Percentiles rank a stretch among this genome's conserved stretches.
Evolutionary conservation across 2,888 invertebrate species (phyloP).

Genomic region (Ophraella communa): DNA sequence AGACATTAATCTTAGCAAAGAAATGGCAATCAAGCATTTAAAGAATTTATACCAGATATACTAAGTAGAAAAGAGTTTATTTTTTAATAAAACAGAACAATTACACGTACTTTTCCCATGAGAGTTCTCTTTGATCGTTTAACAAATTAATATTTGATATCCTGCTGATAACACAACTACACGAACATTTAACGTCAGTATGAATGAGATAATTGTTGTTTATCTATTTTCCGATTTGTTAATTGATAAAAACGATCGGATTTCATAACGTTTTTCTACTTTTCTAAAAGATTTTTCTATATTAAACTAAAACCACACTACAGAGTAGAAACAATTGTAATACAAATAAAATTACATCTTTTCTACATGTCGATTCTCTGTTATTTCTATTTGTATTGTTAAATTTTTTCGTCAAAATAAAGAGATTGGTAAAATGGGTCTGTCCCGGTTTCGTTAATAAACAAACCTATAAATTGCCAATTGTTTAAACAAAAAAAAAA

Average conservation of each 20-base stretch:
- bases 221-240: background rate
- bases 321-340: background rate
- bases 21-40: too few species aligned
- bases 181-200: background rate
- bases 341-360: too few species aligned
- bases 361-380: too few species aligned
- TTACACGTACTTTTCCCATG: too few species aligned
- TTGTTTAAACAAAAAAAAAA: background rate
- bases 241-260: background rate
- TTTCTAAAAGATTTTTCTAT: too few species aligned
- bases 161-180: background rate
- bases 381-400: background rate
- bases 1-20: too few species aligned
- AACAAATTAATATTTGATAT: background rate
- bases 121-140: background rate
- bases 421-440: constrained; percentile 7
- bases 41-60: background rate
- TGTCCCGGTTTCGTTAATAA: constrained; percentile 13
- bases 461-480: constrained; percentile 8
- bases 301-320: too few species aligned
- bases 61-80: too few species aligned
- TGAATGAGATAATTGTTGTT: background rate
- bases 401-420: background rate
- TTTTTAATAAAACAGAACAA: too few species aligned
- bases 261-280: background rate